These are phyloP conservation scores for Larimichthys crocea DNA, from an alignment of 2,113 vertebrate genomes.

Conservation along the genomic window DNA sequence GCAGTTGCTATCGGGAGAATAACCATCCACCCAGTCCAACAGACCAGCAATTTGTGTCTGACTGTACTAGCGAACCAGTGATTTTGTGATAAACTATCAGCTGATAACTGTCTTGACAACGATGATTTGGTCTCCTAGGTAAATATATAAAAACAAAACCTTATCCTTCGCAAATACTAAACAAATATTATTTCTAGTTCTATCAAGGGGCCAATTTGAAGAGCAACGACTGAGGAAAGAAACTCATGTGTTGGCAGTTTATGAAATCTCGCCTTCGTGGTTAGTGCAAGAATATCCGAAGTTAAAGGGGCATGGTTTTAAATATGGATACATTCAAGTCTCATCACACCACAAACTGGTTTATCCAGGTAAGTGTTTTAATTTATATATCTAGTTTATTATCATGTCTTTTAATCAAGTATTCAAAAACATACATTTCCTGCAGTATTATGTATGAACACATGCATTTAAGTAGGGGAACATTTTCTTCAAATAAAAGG, in stretches of 20 bases:
- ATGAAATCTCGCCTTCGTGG: neutral
- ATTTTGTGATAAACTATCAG: slow-evolving; percentile 71
- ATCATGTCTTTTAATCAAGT: neutral
- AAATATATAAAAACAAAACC: slow-evolving; percentile 64
- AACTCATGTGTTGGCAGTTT: slow-evolving; percentile 18
- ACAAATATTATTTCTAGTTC: slow-evolving; percentile 41
- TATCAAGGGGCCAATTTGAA: slow-evolving; percentile 50
- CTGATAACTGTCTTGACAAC: slow-evolving; percentile 52
- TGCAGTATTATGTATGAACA: neutral
- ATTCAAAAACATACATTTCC: slow-evolving; percentile 1
- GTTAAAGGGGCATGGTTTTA: neutral
- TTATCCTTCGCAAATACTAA: slow-evolving; percentile 11
- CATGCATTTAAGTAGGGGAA: neutral
- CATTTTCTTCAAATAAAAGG: slow-evolving; percentile 12
- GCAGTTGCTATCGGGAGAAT: slow-evolving; percentile 47
- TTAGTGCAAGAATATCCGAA: neutral
- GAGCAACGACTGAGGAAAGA: neutral
- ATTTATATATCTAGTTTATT: too few relatives aligned
- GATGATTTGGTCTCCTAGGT: slow-evolving; percentile 62
- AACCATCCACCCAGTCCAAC: slow-evolving; percentile 45
- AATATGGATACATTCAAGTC: neutral
- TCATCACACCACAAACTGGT: neutral
- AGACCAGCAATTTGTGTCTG: slow-evolving; percentile 77
- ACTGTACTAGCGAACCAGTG: slow-evolving; percentile 61
- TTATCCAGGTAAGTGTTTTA: neutral